Evolutionary conservation across 2,113 vertebrate genomes (phyloP), one percentile per base, ranked within the genome.

Genomic region (Oncorhynchus kisutch): DNA sequence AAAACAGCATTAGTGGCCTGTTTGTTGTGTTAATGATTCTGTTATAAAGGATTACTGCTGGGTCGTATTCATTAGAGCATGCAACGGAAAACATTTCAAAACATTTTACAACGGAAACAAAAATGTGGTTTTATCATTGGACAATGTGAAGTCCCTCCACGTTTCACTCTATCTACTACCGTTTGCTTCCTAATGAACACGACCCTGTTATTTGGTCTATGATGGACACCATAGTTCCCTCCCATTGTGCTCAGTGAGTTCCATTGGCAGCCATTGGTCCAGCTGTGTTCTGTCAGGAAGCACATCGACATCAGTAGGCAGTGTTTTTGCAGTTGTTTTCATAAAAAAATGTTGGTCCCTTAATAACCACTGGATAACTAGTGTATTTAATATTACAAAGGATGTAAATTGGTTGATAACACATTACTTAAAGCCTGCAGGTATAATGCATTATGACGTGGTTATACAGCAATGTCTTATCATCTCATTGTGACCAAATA

Each of bases 301-400:
- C 75, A 78, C 67, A 69, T 81, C 74, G 85, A 60, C 59, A 74
- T 72, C 39, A 77, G 76, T 87, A 82, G 90, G 90, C 91, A 92
- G 91, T 92, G 91, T 85, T 80, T 86, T 83, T 86, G 90, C 85
- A 88, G 82, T 78, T 78, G 83, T 84, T 87, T 88, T 84, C 74
- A 24, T 57, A 85, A 88, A 87, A 87, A 87, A 88, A 89, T 82
- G 86, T 86, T 90, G 89, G 89, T 90, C 89, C 90, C 80, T 84
- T 78, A 16, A 18, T 18, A 54, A 49, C 75, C 76, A 79, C 77
- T 70, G 49, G 29, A 69, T 64, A 79, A 57, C 71, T 4, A 5
- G 3, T 18, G 51, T 54, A 54, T 54, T 18, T 54, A 18, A 16
- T 54, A 16, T 80, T 81, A 81, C 82, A 84, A 85, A 88, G 71